These are phyloP conservation scores for Spheniscus mendiculus DNA, from an alignment of 2,113 vertebrate species.

Conservation along the genomic window DNA sequence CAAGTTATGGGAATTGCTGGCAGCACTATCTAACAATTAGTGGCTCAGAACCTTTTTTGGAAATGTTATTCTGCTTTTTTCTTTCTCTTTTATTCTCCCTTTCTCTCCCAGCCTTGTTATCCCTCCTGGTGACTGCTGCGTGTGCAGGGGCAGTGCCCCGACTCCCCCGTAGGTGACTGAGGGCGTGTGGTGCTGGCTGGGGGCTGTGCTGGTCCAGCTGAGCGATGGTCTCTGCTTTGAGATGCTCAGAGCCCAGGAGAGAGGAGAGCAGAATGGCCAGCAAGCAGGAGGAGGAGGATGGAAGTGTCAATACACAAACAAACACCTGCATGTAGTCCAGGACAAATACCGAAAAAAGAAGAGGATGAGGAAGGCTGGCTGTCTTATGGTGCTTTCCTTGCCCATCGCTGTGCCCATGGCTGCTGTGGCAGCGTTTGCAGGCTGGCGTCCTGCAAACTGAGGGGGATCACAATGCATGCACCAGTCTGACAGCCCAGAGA, in stretches of 20 bases:
- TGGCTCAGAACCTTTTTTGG: neutral
- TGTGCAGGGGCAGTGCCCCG: neutral
- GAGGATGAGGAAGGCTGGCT: neutral
- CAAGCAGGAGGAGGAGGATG: neutral
- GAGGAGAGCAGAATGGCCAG: neutral
- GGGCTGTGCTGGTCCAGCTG: neutral
- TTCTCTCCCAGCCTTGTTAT: neutral
- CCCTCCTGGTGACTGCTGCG: neutral
- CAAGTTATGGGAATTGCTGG: neutral
- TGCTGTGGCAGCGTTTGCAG: neutral
- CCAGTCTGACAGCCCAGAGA: neutral
- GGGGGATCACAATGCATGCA: neutral
- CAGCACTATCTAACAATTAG: neutral
- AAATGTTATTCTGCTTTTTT: neutral
- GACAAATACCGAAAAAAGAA: neutral
- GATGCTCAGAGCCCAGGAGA: neutral
- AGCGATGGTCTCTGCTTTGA: neutral
- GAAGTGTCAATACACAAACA: neutral
- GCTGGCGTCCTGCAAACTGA: neutral
- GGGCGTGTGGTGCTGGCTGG: neutral
- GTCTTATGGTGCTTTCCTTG: neutral
- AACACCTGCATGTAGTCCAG: neutral
- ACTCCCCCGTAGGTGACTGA: neutral
- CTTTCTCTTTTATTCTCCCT: neutral
- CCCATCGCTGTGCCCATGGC: accelerated